These are phyloP conservation scores for Platycheirus albimanus DNA, from an alignment of 2,888 invertebrate species.

Conservation along the genomic window DNA sequence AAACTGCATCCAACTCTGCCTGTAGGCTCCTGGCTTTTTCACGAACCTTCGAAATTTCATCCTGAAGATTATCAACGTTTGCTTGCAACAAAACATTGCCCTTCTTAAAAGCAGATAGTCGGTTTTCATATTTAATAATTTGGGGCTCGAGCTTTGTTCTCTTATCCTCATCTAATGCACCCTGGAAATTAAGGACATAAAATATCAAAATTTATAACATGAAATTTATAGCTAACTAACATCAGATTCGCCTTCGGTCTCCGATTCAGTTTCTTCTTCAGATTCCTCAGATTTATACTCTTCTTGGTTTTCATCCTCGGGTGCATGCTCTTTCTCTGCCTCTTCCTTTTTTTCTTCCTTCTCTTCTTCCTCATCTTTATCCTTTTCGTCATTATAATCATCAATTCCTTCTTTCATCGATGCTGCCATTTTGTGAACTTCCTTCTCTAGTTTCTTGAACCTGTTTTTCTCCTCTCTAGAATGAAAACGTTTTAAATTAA, in stretches of 20 bases:
- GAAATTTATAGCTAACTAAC: too few species aligned
- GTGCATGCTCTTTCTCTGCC: conserved; percentile 82
- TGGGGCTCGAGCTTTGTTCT: conserved; percentile 87
- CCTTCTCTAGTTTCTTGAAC: conserved; percentile 92
- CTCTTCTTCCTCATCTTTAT: conserved; percentile 84
- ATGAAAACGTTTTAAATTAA: not conserved
- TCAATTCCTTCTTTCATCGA: conserved; percentile 92
- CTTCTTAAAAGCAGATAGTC: conserved; percentile 91
- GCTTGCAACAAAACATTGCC: conserved; percentile 94
- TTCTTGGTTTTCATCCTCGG: conserved; percentile 78
- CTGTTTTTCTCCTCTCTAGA: conserved; percentile 90
- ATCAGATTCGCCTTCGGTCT: conserved; percentile 81
- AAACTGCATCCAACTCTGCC: conserved; percentile 92
- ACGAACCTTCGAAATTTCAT: conserved; percentile 92
- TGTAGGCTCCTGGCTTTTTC: conserved; percentile 90
- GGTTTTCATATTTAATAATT: conserved; percentile 90
- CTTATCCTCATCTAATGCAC: conserved; percentile 87
- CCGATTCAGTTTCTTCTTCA: conserved; percentile 86
- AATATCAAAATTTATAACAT: not conserved
- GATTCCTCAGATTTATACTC: conserved; percentile 83
- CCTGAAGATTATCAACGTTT: conserved; percentile 93
- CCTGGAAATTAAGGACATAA: conserved; percentile 82
- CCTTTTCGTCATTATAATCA: conserved; percentile 88
- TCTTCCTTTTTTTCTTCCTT: conserved; percentile 83
- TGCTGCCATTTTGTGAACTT: conserved; percentile 95